Base-by-base conservation (phyloP, 35 echinoderm and acorn worm genomes). In the Strongylocentrotus purpuratus region DNA sequence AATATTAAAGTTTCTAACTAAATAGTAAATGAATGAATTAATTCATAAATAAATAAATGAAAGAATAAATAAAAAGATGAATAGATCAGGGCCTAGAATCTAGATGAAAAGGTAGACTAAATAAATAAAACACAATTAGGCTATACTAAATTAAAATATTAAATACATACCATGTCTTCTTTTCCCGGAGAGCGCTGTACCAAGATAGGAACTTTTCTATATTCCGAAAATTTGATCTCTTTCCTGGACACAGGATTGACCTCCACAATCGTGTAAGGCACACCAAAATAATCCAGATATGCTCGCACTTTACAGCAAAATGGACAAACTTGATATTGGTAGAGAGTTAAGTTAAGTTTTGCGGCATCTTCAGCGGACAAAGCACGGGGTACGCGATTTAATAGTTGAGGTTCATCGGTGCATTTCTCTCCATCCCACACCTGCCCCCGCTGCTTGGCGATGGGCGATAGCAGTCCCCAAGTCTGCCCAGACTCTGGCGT, bases 281-380 rank as follows among this genome's bases (percentile, higher is more conserved):
- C 59, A 32, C 98, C 98, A 96, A 97, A 97, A 85, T 96, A 99
- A 94, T 99, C 98, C 31, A 99, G 90, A 95, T 97, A 99, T 86
- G 98, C 95, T 46, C 98, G 96, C 50, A 99, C 85, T 97, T 99
- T 99, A 60, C 98, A 97, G 55, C 98, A 99, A 95, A 99, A 99
- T 92, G 98, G 98, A 94, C 98, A 99, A 20, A 96, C 96, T 97
- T 97, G 96, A 55, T 99, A 99, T 95, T 99, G 98, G 87, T 99
- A 99, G 20, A 99, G 85, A 88, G 98, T 99, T 15, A 99, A 96
- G 47, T 96, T 96, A 9, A 99, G 86, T 32, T 88, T 94, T 33
- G 86, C 93, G 31, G 96, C 95, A 97, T 97, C 97, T 46, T 94
- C 96, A 10, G 87, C 52, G 7, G 96, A 95, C 15, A 95, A 93